Percentiles rank a stretch among this genome's conserved stretches.
Conservation (phyloP, 2,888 invertebrate genomes). For the Hydrotaea cyrtoneurina region DNA sequence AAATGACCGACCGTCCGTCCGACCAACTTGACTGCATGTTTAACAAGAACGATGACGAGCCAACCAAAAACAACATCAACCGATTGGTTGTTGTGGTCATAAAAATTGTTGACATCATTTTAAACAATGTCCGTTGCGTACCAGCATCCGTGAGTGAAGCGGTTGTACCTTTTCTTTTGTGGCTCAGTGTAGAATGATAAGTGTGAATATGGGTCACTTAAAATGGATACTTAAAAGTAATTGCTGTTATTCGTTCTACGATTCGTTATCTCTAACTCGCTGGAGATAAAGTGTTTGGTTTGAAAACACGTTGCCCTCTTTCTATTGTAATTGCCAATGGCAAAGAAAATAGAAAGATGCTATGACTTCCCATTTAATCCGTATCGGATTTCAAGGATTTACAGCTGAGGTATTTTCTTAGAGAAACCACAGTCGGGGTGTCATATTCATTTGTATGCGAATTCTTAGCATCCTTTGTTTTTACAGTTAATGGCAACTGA, state of each 20-base stretch:
- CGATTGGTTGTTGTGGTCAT: constrained; percentile 47
- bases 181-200: not conserved
- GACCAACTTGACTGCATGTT: constrained; percentile 22
- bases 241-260: not conserved
- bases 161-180: not conserved
- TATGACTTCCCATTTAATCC: too few species aligned
- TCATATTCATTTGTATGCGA: too few species aligned
- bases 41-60: constrained; percentile 6
- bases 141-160: not conserved
- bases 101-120: constrained; percentile 50
- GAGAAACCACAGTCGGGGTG: too few species aligned
- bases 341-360: too few species aligned
- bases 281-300: not conserved
- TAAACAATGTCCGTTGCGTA: not conserved
- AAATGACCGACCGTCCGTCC: not conserved
- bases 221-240: not conserved
- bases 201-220: not conserved
- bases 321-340: too few species aligned
- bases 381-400: too few species aligned
- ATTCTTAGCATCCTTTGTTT: too few species aligned
- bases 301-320: too few species aligned
- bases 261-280: not conserved
- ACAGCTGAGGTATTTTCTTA: too few species aligned
- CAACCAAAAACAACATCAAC: constrained; percentile 11
- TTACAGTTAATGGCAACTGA: too few species aligned